Evolutionary conservation across 2,797 vertebrate genomes (phyloP), one percentile per base, ranked within the genome.

Genomic region (Helarctos malayanus): DNA sequence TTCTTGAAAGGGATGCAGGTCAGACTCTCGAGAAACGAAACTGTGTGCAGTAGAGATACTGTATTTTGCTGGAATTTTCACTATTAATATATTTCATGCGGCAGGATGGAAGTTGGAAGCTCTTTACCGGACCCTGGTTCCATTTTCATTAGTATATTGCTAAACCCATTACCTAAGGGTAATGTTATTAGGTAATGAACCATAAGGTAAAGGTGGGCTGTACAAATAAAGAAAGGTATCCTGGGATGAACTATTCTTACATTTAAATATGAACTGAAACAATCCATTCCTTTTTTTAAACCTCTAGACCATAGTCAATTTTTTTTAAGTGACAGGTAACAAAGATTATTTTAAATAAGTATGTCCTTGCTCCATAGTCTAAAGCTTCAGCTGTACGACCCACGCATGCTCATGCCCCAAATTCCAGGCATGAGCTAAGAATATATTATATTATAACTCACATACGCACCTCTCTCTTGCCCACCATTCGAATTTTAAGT

Each of bases 241-340:
- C 94, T 97, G 78, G 63, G 63, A 96, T 88, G 94, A 98, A 75
- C 95, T 96, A 95, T 75, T 98, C 90, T 88, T 92, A 90, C 68
- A 94, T 95, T 97, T 96, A 98, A 97, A 96, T 61, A 89, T 32
- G 18, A 97, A 97, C 84, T 93, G 95, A 98, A 98, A 98, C 96
- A 98, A 98, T 98, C 97, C 94, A 97, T 93, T 95, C 82, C 35
- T 56, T 96, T 98, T 97, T 97, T 96, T 80, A 97, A 98, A 98
- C 89, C 97, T 97, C 97, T 96, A 97, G 97, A 83, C 97, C 79
- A 56, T 92, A 98, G 35, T 83, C 32, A 95, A 95, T 65, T 18
- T 41, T 97, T 96, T 97, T 98, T 69, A 97, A 68, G 47, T 15
- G 94, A 96, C 47, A 92, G 94, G 54, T 87, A 95, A 92, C 21